Evolutionary conservation across 2,113 vertebrate genomes (phyloP).

Genomic region (Toxostoma redivivum): DNA sequence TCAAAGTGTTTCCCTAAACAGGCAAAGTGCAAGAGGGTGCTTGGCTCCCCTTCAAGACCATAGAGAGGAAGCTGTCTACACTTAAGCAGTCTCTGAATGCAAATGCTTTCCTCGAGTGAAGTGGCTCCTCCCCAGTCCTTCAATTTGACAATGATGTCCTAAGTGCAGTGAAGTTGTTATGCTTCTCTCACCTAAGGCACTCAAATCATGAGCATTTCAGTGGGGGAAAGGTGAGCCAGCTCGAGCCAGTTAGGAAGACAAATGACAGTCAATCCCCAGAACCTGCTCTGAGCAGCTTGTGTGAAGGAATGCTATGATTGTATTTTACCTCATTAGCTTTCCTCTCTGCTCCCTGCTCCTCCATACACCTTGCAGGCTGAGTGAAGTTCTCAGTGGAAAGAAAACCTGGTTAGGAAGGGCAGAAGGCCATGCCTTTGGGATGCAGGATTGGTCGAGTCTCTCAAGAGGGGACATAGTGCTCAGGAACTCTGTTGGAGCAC

Average conservation of each 20-base stretch:
- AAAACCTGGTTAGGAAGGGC: not conserved
- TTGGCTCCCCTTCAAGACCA: not conserved
- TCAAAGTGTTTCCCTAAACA: not conserved
- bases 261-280: not conserved
- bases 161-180: not conserved
- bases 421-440: not conserved
- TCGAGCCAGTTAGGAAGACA: not conserved
- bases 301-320: not conserved
- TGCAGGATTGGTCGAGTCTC: not conserved
- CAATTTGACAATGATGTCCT: conserved; percentile 12
- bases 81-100: not conserved
- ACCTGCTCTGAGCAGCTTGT: not conserved
- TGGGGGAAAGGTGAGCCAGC: not conserved
- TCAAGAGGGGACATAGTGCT: not conserved
- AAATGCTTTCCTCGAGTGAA: conserved; percentile 9
- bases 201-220: not conserved
- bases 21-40: not conserved
- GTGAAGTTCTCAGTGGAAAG: not conserved
- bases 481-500: not conserved
- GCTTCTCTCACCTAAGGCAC: not conserved
- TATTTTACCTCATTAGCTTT: not conserved
- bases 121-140: not conserved
- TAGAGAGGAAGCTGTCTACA: not conserved
- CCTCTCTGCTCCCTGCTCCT: not conserved
- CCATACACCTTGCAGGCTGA: not conserved